These are phyloP conservation scores for Cataglyphis livida DNA, from an alignment of 2,888 invertebrate species.

Conservation along the genomic window DNA sequence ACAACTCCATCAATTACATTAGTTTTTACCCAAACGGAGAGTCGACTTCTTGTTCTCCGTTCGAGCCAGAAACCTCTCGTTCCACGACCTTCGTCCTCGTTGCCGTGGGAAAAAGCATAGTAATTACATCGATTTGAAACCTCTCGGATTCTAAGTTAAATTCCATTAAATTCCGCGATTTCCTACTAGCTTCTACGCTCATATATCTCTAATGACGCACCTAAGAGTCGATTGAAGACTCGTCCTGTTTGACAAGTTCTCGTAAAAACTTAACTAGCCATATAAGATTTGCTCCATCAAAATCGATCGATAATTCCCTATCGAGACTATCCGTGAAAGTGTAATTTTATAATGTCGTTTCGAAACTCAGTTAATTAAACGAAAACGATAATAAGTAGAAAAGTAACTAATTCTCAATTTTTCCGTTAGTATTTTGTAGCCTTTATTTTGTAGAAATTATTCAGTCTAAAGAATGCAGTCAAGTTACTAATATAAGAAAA, in stretches of 20 bases:
- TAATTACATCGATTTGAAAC: constrained; percentile 76
- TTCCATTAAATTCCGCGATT: constrained; percentile 58
- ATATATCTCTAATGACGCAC: constrained; percentile 50
- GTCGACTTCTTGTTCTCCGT: constrained; percentile 61
- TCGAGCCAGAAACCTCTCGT: constrained; percentile 54
- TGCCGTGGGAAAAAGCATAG: constrained; percentile 60
- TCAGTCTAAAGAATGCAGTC: neutral
- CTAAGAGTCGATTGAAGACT: constrained; percentile 47
- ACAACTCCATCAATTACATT: constrained; percentile 73
- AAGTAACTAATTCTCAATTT: neutral
- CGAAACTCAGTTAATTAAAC: neutral
- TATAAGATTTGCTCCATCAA: neutral
- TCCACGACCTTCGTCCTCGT: constrained; percentile 60
- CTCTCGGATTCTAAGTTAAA: constrained; percentile 46
- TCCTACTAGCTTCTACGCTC: constrained; percentile 31
- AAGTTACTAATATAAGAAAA: neutral
- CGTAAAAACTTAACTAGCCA: constrained; percentile 28
- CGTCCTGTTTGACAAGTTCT: constrained; percentile 24
- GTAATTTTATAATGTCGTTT: constrained; percentile 20
- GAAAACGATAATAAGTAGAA: neutral
- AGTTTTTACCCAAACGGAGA: constrained; percentile 56
- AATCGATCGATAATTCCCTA: neutral
- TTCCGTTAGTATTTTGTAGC: neutral
- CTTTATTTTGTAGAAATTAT: neutral
- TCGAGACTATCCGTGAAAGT: constrained; percentile 4